Conservation (phyloP, 2,113 vertebrate genomes). For the Phylloscopus whistleri region DNA sequence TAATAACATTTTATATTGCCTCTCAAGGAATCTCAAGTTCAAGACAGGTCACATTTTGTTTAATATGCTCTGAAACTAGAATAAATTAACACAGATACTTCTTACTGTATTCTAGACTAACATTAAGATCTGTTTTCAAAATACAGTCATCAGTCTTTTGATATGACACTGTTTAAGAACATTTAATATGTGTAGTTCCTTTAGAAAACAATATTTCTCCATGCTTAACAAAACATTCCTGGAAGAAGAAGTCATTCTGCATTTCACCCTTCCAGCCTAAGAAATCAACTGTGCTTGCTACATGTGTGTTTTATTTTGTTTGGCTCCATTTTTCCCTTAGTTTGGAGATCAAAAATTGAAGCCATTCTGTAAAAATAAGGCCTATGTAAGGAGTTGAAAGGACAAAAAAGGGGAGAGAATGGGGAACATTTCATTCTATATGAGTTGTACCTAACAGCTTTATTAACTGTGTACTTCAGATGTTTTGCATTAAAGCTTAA, state of each 20-base stretch:
- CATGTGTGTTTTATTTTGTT: conserved; percentile 28
- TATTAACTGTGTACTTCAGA: conserved; percentile 25
- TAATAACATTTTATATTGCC: background rate
- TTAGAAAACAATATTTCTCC: conserved; percentile 25
- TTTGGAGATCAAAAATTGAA: conserved; percentile 36
- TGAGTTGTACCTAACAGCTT: background rate
- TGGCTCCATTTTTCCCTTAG: background rate
- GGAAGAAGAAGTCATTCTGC: background rate
- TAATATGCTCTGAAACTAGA: background rate
- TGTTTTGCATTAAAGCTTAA: conserved; percentile 43
- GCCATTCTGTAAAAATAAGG: conserved; percentile 30
- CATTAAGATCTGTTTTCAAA: background rate
- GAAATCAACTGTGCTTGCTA: background rate
- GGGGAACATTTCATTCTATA: background rate
- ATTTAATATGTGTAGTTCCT: background rate
- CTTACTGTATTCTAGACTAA: background rate
- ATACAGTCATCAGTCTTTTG: background rate
- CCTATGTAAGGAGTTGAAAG: background rate
- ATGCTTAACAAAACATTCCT: conserved; percentile 43
- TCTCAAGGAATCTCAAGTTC: background rate
- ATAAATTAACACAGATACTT: background rate
- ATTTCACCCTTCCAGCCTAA: background rate
- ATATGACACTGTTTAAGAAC: background rate
- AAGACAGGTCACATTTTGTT: background rate
- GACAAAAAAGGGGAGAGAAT: background rate